Evolutionary conservation across 2,888 invertebrate genomes (phyloP), one percentile per base, ranked within the genome.

Genomic region (Volucella zonaria): DNA sequence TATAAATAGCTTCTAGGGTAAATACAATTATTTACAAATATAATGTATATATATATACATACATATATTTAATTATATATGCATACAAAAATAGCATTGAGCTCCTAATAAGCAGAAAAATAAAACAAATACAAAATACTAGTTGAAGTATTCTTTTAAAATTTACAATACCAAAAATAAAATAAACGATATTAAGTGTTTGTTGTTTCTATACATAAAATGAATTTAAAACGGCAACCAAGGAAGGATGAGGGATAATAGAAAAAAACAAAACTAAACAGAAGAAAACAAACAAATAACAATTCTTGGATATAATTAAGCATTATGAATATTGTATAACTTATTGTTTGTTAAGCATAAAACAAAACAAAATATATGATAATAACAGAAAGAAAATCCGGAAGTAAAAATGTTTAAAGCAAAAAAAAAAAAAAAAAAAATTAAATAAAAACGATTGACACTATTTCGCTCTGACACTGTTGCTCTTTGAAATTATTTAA

Each of bases 121-220:
- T 38, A n/a, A 62, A 18, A 73, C 45, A 54, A 54, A 78, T 47
- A 2, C 54, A 66, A 68, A 52, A 76, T 47, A 52, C 49, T 79
- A 82, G 68, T 74, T 79, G 74, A 54, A 64, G 66, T 83, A 83
- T 79, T 83, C 83, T 80, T 83, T 83, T 49, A 81, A 81, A 73
- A 81, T 85, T 85, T 85, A 81, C 85, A 85, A 76, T 52, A 43
- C 15, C 43, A 49, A 70, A n/a, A 43, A 6, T 23, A 70, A 38
- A 61, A 70, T 47, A 71, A 61, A 78, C 66, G 66, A 81, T 85
- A 81, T 85, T 85, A 80, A 85, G 67, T 80, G 85, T 85, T 31
- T 85, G 85, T 85, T 85, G 73, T 81, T 85, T 85, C 85, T 81
- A 85, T 85, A 85, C 71, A 81, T 80, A 80, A 85, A 76, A 76